Evolutionary conservation across 2,888 invertebrate species (phyloP), one percentile per base, ranked within the genome.

Genomic region (Tortrix viridana): DNA sequence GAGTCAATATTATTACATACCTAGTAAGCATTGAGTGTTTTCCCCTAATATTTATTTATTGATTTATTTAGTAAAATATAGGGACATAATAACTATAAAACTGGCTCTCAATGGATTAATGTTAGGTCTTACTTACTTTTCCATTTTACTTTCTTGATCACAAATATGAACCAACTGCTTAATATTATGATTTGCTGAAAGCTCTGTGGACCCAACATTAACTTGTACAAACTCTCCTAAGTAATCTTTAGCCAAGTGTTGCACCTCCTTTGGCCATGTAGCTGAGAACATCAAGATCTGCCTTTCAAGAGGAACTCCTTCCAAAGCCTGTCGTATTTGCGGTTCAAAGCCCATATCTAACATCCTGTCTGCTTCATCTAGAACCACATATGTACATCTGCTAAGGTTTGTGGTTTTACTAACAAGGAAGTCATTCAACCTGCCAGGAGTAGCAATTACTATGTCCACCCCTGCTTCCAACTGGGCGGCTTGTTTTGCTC

Each of bases 221-320:
- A 99, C 94, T 89, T 98, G 98, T 37, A 97, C 94, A 84, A 97
- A 98, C 74, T 97, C 95, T 57, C 94, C 94, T 23, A 99, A 93
- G 84, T 98, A 99, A 79, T 99, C 98, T 74, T 96, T 95, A 5
- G 99, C 99, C 67, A 99, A 90, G 71, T 95, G 94, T 71, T 96
- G 94, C 1, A 99, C 98, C 91, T 99, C 98, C 77, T 97, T 97
- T 0, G 98, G 98, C 99, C 99, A 99, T 0, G 99, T 99, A 0
- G 99, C 99, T 66, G 98, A 98, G 96, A 98, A 99, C 99, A 99
- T 99, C 47, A 98, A 92, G 20, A 97, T 98, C 85, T 99, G 99
- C 72, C 98, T 93, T 80, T 98, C 98, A 7, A 97, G 96, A 69
- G 98, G 94, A 59, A 98, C 97, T 80, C 97, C 97, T 82, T 97